phyloP scores from a whole-genome alignment of 1,140 invertebrate genomes.

The Cotesia typhae region DNA sequence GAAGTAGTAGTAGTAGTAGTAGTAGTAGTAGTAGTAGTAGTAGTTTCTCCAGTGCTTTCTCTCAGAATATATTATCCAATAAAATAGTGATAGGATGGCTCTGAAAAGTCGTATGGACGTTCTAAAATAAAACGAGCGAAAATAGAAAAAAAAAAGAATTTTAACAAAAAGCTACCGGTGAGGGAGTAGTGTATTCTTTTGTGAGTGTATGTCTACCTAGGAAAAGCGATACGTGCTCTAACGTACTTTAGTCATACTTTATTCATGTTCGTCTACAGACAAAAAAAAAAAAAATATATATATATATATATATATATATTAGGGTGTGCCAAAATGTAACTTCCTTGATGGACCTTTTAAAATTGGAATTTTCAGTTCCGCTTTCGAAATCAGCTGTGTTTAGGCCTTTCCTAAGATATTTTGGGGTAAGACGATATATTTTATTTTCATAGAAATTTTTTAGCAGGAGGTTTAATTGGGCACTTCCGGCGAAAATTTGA shows the following conservation, averaged over 20 bases:
- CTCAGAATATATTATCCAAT: constrained; percentile 17
- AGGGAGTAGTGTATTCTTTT: background rate
- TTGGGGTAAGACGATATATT: no score
- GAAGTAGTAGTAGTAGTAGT: background rate
- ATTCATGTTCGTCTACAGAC: constrained; percentile 12
- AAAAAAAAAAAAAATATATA: background rate
- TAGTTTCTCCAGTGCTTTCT: constrained; percentile 4
- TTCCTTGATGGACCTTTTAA: no score
- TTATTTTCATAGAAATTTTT: no score
- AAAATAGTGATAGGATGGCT: constrained; percentile 19
- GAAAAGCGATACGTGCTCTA: constrained; percentile 21
- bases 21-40: background rate
- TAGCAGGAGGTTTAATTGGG: no score
- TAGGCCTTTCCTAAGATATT: no score
- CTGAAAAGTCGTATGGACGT: constrained; percentile 12
- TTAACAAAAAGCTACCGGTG: background rate
- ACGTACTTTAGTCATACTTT: constrained; percentile 18
- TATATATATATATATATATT: no score
- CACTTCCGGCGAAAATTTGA: no score
- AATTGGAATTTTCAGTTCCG: no score
- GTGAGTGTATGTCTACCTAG: constrained; percentile 2
- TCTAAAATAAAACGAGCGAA: background rate
- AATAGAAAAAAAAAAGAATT: background rate
- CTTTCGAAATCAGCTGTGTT: no score
- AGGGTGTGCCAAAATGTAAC: no score